Evolutionary conservation across 1,140 invertebrate species (phyloP).

Genomic region (Parapsyche elsis): DNA sequence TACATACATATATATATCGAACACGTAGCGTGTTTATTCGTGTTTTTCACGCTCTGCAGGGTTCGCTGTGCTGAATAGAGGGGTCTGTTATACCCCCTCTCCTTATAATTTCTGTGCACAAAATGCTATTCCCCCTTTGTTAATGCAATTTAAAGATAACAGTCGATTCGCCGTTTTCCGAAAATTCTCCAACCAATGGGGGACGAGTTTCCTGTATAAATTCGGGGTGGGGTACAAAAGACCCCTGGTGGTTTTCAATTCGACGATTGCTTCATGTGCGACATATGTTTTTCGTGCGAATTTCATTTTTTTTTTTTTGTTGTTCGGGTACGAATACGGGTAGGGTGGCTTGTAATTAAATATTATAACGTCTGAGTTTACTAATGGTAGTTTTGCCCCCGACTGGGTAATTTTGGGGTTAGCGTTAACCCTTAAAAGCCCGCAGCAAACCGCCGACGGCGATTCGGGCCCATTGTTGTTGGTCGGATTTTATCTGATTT

Average conservation of each 20-base stretch:
- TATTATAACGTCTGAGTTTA: conserved; percentile 11
- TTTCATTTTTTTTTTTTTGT: no score
- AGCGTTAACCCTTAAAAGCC: neutral
- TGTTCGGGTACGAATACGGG: no score
- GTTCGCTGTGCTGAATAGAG: neutral
- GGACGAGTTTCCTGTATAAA: neutral
- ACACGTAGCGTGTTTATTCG: neutral
- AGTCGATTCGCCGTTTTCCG: conserved; percentile 33
- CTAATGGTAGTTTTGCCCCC: conserved; percentile 16
- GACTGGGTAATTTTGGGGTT: conserved; percentile 2
- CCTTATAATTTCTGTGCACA: neutral
- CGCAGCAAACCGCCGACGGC: neutral
- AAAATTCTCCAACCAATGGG: conserved; percentile 22
- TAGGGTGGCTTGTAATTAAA: conserved; percentile 19
- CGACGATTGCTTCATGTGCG: conserved; percentile 4
- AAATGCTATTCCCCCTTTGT: neutral
- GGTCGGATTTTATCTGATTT: conserved; percentile 18
- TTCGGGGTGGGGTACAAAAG: conserved; percentile 8
- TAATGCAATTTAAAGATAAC: conserved; percentile 41
- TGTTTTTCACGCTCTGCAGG: neutral
- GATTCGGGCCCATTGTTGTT: neutral
- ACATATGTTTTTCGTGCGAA: neutral
- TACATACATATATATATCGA: no score
- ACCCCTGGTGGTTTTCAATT: conserved; percentile 40
- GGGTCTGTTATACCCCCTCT: neutral